Evolutionary conservation across 2,888 invertebrate species (phyloP), one percentile per base, ranked within the genome.

Genomic region (Deladenus siricidicola): DNA sequence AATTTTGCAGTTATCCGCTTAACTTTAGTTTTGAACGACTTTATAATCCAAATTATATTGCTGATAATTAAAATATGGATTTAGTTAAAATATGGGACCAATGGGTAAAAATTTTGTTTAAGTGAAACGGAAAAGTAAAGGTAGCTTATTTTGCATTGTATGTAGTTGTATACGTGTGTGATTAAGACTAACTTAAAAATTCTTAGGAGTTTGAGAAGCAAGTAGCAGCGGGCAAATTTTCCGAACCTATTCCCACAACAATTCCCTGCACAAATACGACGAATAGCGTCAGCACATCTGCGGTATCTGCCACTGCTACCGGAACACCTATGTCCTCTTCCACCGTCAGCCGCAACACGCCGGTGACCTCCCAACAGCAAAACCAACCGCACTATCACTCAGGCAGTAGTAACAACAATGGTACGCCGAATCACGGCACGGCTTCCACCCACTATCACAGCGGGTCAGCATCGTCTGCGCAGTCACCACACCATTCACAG

Each of bases 131-230:
- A n/a, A n/a, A n/a, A n/a, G n/a, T n/a, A n/a, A n/a, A n/a, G n/a
- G n/a, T n/a, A n/a, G n/a, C n/a, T n/a, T n/a, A n/a, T n/a, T n/a
- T n/a, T n/a, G n/a, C n/a, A n/a, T n/a, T n/a, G n/a, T n/a, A n/a
- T n/a, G n/a, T n/a, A n/a, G n/a, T n/a, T n/a, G n/a, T n/a, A n/a
- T n/a, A n/a, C 1, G 17, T 14, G 26, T 23, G 23, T 19, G 23
- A 6, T 4, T 23, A 26, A 6, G 43, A 3, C 1, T 44, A n/a
- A n/a, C 29, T 26, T 8, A 34, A 3, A 8, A 48, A 43, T 23
- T 66, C 67, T 57, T 42, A 71, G 65, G 74, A 74, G 53, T 68
- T 74, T 55, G 76, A 76, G 54, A 65, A 69, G 44, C 76, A 78
- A 53, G 74, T 76, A 10, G 50, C 66, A 23, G 70, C 70, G 6